Conservation (phyloP, 1,140 invertebrate species). For the Theocolax elegans region DNA sequence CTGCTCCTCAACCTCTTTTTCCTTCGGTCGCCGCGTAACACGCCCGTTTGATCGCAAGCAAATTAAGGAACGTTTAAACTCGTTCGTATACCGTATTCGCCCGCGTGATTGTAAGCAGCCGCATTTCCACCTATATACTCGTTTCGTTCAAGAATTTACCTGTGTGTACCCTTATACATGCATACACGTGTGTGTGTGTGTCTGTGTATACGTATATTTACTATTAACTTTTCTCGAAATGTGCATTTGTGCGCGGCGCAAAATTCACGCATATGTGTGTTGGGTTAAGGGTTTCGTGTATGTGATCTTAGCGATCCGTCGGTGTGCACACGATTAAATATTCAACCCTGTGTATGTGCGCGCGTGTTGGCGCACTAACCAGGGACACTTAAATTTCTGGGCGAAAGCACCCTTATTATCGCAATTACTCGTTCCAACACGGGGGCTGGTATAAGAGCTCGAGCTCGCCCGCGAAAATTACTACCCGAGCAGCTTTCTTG, state of each 20-base stretch:
- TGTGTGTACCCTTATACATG: background rate
- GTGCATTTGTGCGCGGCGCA: background rate
- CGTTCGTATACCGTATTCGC: background rate
- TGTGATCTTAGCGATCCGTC: too few species aligned
- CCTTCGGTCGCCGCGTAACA: too few species aligned
- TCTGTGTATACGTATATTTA: background rate
- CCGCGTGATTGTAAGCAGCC: background rate
- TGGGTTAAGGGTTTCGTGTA: too few species aligned
- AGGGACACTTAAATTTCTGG: conserved; percentile 41
- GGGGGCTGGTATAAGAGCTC: conserved; percentile 6
- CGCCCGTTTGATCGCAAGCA: conserved; percentile 9
- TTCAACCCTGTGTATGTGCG: background rate
- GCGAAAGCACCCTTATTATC: conserved; percentile 41
- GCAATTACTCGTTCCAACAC: conserved; percentile 38
- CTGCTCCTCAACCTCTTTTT: too few species aligned
- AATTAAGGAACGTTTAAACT: conserved; percentile 15
- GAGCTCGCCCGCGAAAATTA: conserved; percentile 29
- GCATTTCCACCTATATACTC: background rate
- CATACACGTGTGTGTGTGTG: background rate
- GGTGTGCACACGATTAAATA: background rate
- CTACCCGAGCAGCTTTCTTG: conserved; percentile 36
- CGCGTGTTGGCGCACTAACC: conserved; percentile 15
- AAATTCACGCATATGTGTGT: too few species aligned
- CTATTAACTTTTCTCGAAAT: too few species aligned
- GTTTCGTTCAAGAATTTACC: background rate